Evolutionary conservation across 2,797 vertebrate species (phyloP), one percentile per base, ranked within the genome.

Genomic region (Falco novaeseelandiae): DNA sequence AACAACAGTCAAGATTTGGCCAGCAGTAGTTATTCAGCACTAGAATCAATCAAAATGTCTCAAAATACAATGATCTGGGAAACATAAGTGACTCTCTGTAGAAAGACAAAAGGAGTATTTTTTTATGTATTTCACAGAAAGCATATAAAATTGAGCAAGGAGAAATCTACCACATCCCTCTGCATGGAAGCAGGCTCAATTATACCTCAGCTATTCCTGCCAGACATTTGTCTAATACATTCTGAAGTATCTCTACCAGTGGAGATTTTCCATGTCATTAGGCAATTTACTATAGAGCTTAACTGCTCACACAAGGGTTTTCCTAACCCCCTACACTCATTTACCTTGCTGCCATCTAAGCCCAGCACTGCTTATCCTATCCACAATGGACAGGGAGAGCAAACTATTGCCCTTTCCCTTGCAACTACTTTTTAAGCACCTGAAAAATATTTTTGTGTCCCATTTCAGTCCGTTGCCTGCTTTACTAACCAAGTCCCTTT

Each of bases 231-330:
- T 20, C 62, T 91, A 95, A 89, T 70, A 73, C 30, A 67, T 80
- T 83, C 42, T 89, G 48, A 89, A 87, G 52, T 91, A 80, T 73
- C 42, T 83, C 59, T 57, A 87, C 14, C 52, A 76, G 55, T 66
- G n/a, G 52, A 93, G 65, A 96, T 55, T 57, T 96, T 73, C 70
- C 78, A 83, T 40, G 36, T 83, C 72, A 76, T 93, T 81, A 86
- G 79, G 49, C 46, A 88, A 94, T 88, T 83, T 93, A 72, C 42
- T 72, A 38, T 38, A 90, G 38, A 79, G 38, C 7, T 83, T 85
- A 77, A 89, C 12, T 59, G 38, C 42, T 88, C 65, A 51, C 82
- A 61, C 61, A 67, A 67, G 36, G 48, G 57, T 54, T 83, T 88
- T 86, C 46, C 32, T 54, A 69, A 58, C 21, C 16, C 32, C 19